Evolutionary conservation across 2,888 invertebrate genomes (phyloP), one percentile per base, ranked within the genome.

Genomic region (Philonicus albiceps): DNA sequence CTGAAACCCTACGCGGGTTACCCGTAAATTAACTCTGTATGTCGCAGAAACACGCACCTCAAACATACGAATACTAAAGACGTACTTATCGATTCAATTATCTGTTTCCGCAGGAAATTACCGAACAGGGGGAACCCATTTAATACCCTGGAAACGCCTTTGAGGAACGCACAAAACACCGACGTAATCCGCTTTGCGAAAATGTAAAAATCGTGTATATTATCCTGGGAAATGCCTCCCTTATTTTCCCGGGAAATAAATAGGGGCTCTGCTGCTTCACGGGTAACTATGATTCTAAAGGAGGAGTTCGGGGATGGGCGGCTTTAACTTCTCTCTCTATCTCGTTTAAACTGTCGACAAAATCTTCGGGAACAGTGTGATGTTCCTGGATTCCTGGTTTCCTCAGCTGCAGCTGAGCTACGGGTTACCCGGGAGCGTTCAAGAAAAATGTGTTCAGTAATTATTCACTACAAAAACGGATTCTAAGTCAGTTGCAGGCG

Each of bases 181-280:
- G 19, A 34, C 34, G 37, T 76, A 76, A 76, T 76, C 76, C 40
- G 76, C 76, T 76, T 76, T 40, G 22, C 76, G 76, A 76, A 83
- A 83, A 83, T 83, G 64, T 53, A 84, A 84, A 84, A 84, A 64
- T 64, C 64, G 64, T 64, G 64, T 64, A 64, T 64, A 64, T 64
- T 64, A 64, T 64, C 64, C 64, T 27, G 64, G 27, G 64, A 64
- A 64, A 64, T 64, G 19, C 64, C 64, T 64, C 64, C 64, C 64
- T 64, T 22, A 64, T 27, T 64, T 64, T 64, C 64, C 64, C 19
- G 2, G 22, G 64, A 11, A 64, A 19, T 64, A 64, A 64, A 64
- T 64, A 64, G 64, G 64, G 64, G 64, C 64, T n/a, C 19, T 22
- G 64, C 8, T 11, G 64, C 64, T 49, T 49, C 49, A 49, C 7